Percentiles rank a stretch among this genome's conserved stretches.
These are phyloP conservation scores for Acridotheres tristis DNA, from an alignment of 2,797 vertebrate species.

Conservation along the genomic window DNA sequence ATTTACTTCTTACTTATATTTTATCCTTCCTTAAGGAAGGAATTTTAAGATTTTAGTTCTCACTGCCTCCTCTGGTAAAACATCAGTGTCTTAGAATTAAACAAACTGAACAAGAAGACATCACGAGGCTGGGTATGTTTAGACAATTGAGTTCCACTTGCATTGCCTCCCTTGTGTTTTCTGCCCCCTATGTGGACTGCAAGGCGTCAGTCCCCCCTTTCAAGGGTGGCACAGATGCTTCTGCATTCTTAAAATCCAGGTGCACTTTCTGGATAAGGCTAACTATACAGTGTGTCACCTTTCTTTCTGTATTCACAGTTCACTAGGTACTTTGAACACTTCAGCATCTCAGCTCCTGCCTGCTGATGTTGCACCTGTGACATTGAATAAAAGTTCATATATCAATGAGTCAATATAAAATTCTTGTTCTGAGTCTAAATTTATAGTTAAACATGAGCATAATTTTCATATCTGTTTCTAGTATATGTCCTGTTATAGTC, in stretches of 20 bases:
- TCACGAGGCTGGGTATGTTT: background rate
- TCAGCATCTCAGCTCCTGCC: background rate
- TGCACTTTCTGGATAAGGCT: background rate
- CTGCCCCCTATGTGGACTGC: background rate
- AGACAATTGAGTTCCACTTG: background rate
- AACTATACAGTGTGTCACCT: background rate
- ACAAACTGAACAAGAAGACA: background rate
- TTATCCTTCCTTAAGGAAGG: background rate
- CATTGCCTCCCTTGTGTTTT: background rate
- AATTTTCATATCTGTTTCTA: background rate
- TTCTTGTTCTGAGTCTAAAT: background rate
- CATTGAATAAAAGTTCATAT: background rate
- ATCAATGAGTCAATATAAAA: background rate
- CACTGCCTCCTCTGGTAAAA: background rate
- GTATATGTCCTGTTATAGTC: background rate
- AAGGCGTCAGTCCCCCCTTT: background rate
- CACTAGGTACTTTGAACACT: background rate
- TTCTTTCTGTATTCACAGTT: background rate
- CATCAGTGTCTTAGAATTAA: background rate
- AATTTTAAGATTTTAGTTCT: background rate
- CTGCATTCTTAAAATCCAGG: background rate
- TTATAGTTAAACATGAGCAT: background rate
- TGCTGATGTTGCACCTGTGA: background rate
- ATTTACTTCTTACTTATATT: background rate
- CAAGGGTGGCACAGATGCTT: fast-evolving